Evolutionary conservation across 2,888 invertebrate species (phyloP).

Genomic region (Pheosia gnoma): DNA sequence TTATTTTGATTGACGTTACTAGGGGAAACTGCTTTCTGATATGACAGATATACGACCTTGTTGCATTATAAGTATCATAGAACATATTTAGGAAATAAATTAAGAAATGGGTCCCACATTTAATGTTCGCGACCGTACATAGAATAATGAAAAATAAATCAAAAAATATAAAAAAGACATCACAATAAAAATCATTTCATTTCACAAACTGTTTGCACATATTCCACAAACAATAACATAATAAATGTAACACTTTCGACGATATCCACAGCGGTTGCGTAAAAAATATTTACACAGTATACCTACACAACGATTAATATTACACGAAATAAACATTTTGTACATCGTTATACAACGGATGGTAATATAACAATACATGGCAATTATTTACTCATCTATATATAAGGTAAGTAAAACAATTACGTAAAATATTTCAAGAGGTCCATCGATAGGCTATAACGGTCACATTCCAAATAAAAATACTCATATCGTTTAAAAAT

Average conservation of each 20-base stretch:
- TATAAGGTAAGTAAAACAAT: no score
- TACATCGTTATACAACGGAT: slow-evolving; percentile 25
- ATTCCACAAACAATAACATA: slow-evolving; percentile 25
- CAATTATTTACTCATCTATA: slow-evolving; percentile 19
- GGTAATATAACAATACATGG: slow-evolving; percentile 14
- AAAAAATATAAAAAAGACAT: neutral
- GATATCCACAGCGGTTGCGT: slow-evolving; percentile 30
- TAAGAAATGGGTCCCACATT: no score
- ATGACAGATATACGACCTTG: no score
- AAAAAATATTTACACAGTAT: slow-evolving; percentile 65
- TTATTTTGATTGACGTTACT: no score
- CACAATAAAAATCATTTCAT: slow-evolving; percentile 7
- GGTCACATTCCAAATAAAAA: no score
- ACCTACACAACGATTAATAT: slow-evolving; percentile 32
- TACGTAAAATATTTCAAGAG: no score
- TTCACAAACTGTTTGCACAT: slow-evolving; percentile 20
- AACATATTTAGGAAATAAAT: no score
- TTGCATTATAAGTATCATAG: no score
- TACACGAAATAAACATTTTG: slow-evolving; percentile 24
- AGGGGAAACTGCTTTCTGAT: no score
- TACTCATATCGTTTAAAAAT: no score
- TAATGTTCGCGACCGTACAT: neutral
- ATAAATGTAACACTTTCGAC: slow-evolving; percentile 40
- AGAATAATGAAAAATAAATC: slow-evolving; percentile 20
- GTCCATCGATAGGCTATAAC: no score